Conservation (phyloP, 2,888 invertebrate genomes). For the Volucella zonaria region DNA sequence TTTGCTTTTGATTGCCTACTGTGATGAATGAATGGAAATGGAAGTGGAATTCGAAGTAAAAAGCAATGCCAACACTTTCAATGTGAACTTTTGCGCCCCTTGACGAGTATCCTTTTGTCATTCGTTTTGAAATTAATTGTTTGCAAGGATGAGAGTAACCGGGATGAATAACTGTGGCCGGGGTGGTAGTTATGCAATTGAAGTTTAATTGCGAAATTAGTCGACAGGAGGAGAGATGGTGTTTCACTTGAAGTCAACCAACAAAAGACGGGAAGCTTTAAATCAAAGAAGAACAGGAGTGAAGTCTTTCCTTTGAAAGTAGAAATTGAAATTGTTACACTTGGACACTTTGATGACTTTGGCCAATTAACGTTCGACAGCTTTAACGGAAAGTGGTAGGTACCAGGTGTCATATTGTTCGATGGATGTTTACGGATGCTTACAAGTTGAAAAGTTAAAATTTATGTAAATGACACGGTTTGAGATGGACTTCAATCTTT, state of each 20-base stretch:
- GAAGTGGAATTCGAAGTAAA: background rate
- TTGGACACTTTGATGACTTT: no score
- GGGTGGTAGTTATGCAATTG: constrained; percentile 2
- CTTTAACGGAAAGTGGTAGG: no score
- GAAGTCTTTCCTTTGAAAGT: no score
- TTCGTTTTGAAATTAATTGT: constrained; percentile 56
- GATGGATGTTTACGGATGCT: no score
- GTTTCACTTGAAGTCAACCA: constrained; percentile 21
- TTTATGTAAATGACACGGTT: no score
- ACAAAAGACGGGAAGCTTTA: background rate
- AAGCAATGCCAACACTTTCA: constrained; percentile 62
- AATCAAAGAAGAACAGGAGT: background rate
- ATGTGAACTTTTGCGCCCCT: constrained; percentile 65
- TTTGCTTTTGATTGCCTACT: constrained; percentile 57
- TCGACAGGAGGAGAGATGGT: constrained; percentile 34
- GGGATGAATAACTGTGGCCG: background rate
- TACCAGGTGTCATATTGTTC: no score
- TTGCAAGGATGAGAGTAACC: background rate
- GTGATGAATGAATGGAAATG: constrained; percentile 5
- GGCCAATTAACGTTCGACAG: no score
- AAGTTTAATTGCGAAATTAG: constrained; percentile 67
- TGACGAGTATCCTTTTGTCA: constrained; percentile 6
- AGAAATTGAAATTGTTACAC: no score
- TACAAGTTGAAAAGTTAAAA: no score
- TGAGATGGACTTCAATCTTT: no score